A percentile compares a stretch with the other conserved stretches of the same genome.
phyloP scores from a whole-genome alignment of 2,113 vertebrate genomes.

The Lucifuga dentata region DNA sequence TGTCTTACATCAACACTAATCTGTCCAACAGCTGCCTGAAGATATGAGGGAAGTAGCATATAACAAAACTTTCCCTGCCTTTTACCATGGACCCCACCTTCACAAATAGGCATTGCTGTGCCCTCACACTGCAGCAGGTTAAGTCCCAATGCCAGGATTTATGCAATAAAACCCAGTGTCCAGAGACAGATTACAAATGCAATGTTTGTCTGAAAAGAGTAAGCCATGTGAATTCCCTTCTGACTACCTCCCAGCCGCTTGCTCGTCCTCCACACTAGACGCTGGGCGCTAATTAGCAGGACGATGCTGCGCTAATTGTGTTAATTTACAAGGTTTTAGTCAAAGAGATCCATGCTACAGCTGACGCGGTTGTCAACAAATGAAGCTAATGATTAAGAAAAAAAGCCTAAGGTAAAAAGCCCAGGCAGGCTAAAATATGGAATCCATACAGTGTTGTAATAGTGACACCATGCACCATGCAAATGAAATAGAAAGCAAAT shows the following conservation, averaged over 20 bases:
- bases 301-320: conserved; percentile 99
- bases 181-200: conserved; percentile 63
- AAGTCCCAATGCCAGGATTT: conserved; percentile 62
- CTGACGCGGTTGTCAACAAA: conserved; percentile 92
- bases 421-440: conserved; percentile 44
- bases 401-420: conserved; percentile 90
- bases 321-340: conserved; percentile 99
- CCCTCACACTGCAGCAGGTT: conserved; percentile 54
- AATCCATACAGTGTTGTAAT: conserved; percentile 43
- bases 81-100: conserved; percentile 25
- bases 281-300: conserved; percentile 96
- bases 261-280: conserved; percentile 91
- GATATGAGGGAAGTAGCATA: conserved; percentile 35
- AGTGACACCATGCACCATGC: conserved; percentile 19
- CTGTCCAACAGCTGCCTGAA: conserved; percentile 40
- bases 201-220: conserved; percentile 87
- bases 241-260: conserved; percentile 89
- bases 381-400: conserved; percentile 93
- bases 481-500: conserved; percentile 19
- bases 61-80: conserved; percentile 14
- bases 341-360: conserved; percentile 93
- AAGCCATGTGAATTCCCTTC: conserved; percentile 89
- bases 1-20: conserved; percentile 54
- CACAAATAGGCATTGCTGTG: conserved; percentile 15
- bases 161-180: conserved; percentile 60